Percentiles rank a stretch among this genome's conserved stretches.
Conservation (phyloP, 2,797 vertebrate species). For the Rhabdophis nuchalis region DNA sequence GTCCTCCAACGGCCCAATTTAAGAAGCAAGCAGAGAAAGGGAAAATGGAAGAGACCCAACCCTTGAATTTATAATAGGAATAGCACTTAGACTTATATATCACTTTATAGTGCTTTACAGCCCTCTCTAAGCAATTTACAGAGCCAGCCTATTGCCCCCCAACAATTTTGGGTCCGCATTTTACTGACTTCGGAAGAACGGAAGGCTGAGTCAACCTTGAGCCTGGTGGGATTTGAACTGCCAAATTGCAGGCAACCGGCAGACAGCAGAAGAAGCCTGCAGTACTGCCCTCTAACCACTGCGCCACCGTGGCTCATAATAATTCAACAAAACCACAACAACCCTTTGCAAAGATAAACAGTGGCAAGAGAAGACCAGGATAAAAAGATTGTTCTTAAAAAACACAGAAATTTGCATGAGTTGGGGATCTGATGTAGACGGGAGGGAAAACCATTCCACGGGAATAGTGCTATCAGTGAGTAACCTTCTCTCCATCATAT, state of each 20-base stretch:
- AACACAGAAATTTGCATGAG: background rate
- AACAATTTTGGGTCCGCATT: too few relatives aligned
- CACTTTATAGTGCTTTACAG: too few relatives aligned
- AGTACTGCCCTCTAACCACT: too few relatives aligned
- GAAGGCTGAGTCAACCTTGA: too few relatives aligned
- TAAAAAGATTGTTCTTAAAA: background rate
- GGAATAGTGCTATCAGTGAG: background rate
- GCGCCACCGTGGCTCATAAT: background rate
- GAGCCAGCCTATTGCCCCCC: too few relatives aligned
- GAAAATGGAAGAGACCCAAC: background rate
- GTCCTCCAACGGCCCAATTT: background rate
- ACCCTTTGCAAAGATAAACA: background rate
- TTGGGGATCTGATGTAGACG: background rate
- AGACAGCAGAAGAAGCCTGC: too few relatives aligned
- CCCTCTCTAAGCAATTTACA: too few relatives aligned
- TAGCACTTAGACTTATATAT: too few relatives aligned
- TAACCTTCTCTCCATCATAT: background rate
- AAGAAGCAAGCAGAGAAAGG: background rate
- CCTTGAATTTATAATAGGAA: background rate
- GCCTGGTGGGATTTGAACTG: too few relatives aligned
- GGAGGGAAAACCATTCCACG: background rate
- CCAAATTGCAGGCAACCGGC: too few relatives aligned
- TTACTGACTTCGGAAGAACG: too few relatives aligned
- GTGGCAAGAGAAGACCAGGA: background rate
- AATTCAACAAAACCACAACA: background rate